Base-by-base conservation (phyloP, 2,797 vertebrate species). In the Todus mexicanus region DNA sequence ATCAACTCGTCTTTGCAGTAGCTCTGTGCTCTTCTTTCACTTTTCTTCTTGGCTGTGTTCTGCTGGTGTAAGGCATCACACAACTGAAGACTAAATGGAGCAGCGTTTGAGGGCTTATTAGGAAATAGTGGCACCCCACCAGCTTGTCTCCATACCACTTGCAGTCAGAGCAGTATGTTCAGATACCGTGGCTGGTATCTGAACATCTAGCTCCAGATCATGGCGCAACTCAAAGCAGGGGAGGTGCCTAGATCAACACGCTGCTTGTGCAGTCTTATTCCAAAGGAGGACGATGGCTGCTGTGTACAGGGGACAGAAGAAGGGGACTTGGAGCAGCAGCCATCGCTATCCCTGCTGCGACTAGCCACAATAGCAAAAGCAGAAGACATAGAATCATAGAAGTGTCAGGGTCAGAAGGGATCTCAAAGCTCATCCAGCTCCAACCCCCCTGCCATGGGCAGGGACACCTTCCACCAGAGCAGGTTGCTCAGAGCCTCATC, bases 11-110 rank as follows among this genome's bases (percentile, higher is more conserved):
- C 27, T 86, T 68, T 68, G 48, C 64, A 72, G 37, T 9, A 92
- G 43, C 64, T 66, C 23, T 25, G 33, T 10, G 9, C 25, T 9
- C 18, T 63, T 84, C 33, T 59, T 73, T 22, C 35, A 21, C 8
- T 63, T 60, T 59, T 69, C 35, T 38, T 61, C 42, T 38, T 22
- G 12, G 14, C 53, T 68, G 20, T n/a, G 80, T 77, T 79, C 70
- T 79, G 35, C 25, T 0, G 0, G 3, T 20, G 7, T 53, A 47
- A 84, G 54, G 16, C 37, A 23, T 22, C 27, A 48, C n/a, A 47
- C 5, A 38, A 40, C 0, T 47, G 59, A 90, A 45, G 27, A 59
- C 11, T 47, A 48, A 89, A 51, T 1, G 1, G 66, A 71, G 29
- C 20, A 61, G 22, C 11, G 7, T 43, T 51, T 4, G 4, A 65